Base-by-base conservation (phyloP, 2,888 invertebrate genomes). In the Pyralis farinalis region DNA sequence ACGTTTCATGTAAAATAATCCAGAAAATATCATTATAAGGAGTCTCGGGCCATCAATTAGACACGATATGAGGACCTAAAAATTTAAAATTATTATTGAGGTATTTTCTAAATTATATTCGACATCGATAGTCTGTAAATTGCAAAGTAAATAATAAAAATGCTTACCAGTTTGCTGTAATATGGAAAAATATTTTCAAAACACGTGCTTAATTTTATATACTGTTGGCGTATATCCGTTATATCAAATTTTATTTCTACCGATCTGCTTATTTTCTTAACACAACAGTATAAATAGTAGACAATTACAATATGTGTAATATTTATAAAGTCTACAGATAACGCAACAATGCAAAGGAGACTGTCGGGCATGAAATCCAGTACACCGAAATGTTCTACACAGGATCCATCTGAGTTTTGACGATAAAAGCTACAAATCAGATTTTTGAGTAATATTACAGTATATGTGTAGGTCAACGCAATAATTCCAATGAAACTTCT, bases 31-130 rank as follows among this genome's bases (percentile, higher is more conserved):
- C 36, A 29, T 36, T 20, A 36, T 36, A 6, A 36, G 12, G 3
- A 36, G 10, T 36, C 9, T 36, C 3, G 28, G 36, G 10, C 36
- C 27, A 7, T 36, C 36, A 7, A 6, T 6, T 1, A 29, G 5
- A n/a, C 27, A 20, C 28, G 28, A 16, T 5, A 36, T 27, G n/a
- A 36, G 12, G 3, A 36, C 7, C 36, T 36, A 7, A 36, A 36
- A 36, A 1, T 9, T 10, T 8, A 25, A 28, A 25, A 34, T 16
- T 9, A 33, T 12, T 10, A 10, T 3, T 7, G 3, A 9, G 6
- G n/a, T n/a, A n/a, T n/a, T n/a, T 4, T 3, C 6, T n/a, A n/a
- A n/a, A n/a, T n/a, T n/a, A n/a, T n/a, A n/a, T n/a, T n/a, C n/a
- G n/a, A n/a, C n/a, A n/a, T n/a, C n/a, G n/a, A n/a, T n/a, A n/a